Conservation (phyloP, 2,888 invertebrate genomes). For the Camptogramma bilineatum region DNA sequence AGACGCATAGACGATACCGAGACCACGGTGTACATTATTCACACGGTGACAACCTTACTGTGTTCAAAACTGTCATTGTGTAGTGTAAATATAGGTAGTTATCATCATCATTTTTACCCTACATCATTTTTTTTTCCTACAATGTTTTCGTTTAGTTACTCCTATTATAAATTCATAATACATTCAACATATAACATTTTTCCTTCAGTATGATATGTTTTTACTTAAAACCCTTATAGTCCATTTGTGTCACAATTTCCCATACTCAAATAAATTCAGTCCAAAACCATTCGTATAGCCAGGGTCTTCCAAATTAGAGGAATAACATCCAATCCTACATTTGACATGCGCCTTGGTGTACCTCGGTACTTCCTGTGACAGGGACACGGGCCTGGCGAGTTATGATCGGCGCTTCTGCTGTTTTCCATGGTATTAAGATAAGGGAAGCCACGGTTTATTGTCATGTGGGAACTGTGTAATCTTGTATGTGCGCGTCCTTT, state of each 20-base stretch:
- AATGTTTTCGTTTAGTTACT: too few species aligned
- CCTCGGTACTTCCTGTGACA: slow-evolving; percentile 51
- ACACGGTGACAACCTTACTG: too few species aligned
- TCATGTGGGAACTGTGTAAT: slow-evolving; percentile 27
- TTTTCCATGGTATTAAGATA: slow-evolving; percentile 33
- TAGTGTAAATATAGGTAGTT: too few species aligned
- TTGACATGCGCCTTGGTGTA: slow-evolving; percentile 37
- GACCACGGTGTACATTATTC: too few species aligned
- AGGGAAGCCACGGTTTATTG: slow-evolving; percentile 21
- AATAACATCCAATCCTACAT: slow-evolving; percentile 24
- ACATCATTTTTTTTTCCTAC: too few species aligned
- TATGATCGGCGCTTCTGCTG: slow-evolving; percentile 52
- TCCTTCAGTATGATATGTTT: too few species aligned
- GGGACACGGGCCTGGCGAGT: slow-evolving; percentile 57
- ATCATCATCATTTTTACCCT: too few species aligned
- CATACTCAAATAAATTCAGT: background rate
- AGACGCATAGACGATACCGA: too few species aligned
- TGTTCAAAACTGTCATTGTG: too few species aligned
- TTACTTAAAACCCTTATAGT: too few species aligned
- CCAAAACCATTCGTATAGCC: background rate
- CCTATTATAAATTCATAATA: too few species aligned
- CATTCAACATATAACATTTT: too few species aligned
- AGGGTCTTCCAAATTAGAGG: slow-evolving; percentile 25
- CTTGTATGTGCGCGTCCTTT: slow-evolving; percentile 13
- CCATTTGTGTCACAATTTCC: background rate